phyloP scores from a whole-genome alignment of 2,888 invertebrate genomes.

The Portevinia maculata region DNA sequence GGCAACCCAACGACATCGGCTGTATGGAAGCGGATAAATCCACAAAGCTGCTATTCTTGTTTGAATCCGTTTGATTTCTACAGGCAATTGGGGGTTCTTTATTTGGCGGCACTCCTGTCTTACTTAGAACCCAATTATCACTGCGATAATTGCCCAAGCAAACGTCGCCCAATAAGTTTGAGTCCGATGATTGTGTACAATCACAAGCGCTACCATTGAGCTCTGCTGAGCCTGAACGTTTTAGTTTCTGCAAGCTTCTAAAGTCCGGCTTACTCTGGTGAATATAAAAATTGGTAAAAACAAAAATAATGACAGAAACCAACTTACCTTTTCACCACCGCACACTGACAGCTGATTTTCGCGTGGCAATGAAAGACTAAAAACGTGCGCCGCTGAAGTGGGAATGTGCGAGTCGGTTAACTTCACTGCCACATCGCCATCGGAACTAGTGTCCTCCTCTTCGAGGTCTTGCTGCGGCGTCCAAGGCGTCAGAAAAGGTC shows the following conservation, averaged over 20 bases:
- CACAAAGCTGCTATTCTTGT: constrained; percentile 76
- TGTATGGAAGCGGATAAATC: constrained; percentile 76
- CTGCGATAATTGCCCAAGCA: constrained; percentile 74
- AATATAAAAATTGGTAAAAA: neutral
- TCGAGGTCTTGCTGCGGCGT: constrained; percentile 94
- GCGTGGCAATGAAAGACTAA: constrained; percentile 90
- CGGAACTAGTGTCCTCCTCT: constrained; percentile 83
- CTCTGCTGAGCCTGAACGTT: constrained; percentile 88
- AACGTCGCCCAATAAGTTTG: constrained; percentile 69
- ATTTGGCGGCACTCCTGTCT: constrained; percentile 83
- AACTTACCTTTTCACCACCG: constrained; percentile 76
- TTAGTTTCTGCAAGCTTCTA: constrained; percentile 88
- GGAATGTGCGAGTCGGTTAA: constrained; percentile 76
- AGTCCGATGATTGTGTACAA: constrained; percentile 45
- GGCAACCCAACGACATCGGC: constrained; percentile 83
- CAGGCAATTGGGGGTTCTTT: constrained; percentile 76
- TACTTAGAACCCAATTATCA: constrained; percentile 91
- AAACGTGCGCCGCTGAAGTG: constrained; percentile 85
- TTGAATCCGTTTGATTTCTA: constrained; percentile 72
- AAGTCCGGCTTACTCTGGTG: constrained; percentile 83
- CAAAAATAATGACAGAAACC: neutral
- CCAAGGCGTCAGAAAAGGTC: constrained; percentile 85
- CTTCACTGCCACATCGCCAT: constrained; percentile 70
- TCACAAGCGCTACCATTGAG: constrained; percentile 76
- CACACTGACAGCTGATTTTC: constrained; percentile 84